These are phyloP conservation scores for Eupithecia abbreviata DNA, from an alignment of 2,888 invertebrate genomes.

Conservation along the genomic window DNA sequence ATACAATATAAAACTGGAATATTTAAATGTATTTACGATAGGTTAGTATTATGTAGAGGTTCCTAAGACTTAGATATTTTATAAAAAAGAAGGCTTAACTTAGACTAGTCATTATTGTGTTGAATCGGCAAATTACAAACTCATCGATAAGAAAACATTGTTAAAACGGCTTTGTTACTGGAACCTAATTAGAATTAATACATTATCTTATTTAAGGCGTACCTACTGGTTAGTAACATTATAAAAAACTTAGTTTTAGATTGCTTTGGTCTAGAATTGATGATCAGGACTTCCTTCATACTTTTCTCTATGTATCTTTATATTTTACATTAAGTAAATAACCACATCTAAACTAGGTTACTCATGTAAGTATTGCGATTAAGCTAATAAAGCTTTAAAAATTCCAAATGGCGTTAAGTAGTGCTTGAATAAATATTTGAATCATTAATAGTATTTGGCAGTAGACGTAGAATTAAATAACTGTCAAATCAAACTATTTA, in stretches of 20 bases:
- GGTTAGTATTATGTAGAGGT: neutral
- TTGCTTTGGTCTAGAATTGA: conserved; percentile 61
- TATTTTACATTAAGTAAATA: conserved; percentile 33
- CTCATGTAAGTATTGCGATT: neutral
- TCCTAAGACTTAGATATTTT: neutral
- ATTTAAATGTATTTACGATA: neutral
- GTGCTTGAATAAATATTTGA: conserved; percentile 11
- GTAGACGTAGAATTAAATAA: conserved; percentile 35
- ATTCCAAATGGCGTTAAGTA: conserved; percentile 1
- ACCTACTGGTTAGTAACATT: conserved; percentile 19
- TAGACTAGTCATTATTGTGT: neutral
- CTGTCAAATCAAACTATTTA: conserved; percentile 31
- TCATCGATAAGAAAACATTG: neutral
- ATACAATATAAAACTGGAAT: neutral
- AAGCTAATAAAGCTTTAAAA: conserved; percentile 4
- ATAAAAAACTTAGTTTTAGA: conserved; percentile 53
- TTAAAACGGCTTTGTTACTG: conserved; percentile 1
- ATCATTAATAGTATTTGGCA: conserved; percentile 37
- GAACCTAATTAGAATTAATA: conserved; percentile 18
- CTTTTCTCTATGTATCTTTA: conserved; percentile 35
- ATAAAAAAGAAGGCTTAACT: neutral
- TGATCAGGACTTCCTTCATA: conserved; percentile 45
- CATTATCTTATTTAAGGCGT: conserved; percentile 21
- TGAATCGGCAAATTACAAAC: neutral
- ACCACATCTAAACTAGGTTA: conserved; percentile 5